Base-by-base conservation (phyloP, 2,797 vertebrate genomes). In the Pelobates cultripes region DNA sequence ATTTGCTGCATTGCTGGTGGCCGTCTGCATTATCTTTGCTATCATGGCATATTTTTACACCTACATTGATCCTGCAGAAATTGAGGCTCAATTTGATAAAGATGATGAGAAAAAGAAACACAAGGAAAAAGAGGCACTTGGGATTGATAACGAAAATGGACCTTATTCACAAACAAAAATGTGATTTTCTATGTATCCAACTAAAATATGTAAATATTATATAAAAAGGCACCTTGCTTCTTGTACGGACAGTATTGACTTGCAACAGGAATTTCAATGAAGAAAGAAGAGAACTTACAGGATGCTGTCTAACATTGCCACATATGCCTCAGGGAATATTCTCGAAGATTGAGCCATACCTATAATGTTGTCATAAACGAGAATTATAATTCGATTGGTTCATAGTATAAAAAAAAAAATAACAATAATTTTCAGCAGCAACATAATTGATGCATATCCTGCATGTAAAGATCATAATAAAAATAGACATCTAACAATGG, bases 21-120 rank as follows among this genome's bases (percentile, higher is more conserved):
- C 85, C 0, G 97, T 98, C 73, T 97, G 95, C 4, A 0, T 97
- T 1, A 92, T 99, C 87, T 99, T 99, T 89, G 95, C 96, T 82
- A 9, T 96, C 75, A 99, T 99, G 97, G 95, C 96, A 1, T 88
- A 91, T 80, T 98, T 95, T 92, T 99, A 99, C 80, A 98, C 95
- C 10, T 99, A 99, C 78, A 77, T 94, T 8, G 94, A 98, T 86
- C 97, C 97, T 14, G 82, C 86, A 6, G 95, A 95, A 85, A 89
- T 97, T 5, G 97, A 99, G 87, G 95, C 94, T 6, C 87, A 94
- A 82, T 93, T 98, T 77, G 92, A 40, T 44, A 87, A 91, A 4
- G 89, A 93, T 0, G 83, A 86, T 3, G 77, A 75, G 79, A 91
- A 88, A 60, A 77, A 88, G 79, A 28, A 80, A 71, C 3, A 79